Percentiles rank a stretch among this genome's conserved stretches.
Conservation (phyloP, 2,888 invertebrate genomes). For the Apotomis betuletana region DNA sequence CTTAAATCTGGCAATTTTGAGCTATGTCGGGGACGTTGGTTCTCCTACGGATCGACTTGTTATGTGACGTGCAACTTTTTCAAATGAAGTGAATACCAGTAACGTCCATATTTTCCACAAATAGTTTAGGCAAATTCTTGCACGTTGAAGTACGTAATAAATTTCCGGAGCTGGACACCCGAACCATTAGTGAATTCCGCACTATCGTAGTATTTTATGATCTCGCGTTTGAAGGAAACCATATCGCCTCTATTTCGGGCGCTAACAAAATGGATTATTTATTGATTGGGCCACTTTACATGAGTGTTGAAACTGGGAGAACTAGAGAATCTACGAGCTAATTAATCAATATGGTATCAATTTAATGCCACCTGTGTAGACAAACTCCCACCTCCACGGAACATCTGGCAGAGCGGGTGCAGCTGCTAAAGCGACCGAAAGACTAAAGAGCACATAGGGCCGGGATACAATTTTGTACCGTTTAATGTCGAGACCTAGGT, state of each 20-base stretch:
- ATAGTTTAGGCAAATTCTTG: conserved; percentile 9
- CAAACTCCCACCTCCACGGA: no score
- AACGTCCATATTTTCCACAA: not conserved
- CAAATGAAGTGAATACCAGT: no score
- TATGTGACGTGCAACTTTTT: no score
- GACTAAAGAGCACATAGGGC: no score
- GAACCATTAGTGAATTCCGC: conserved; percentile 34
- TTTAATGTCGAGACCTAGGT: no score
- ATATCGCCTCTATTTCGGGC: conserved; percentile 30
- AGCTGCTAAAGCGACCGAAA: no score
- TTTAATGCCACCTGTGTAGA: not conserved
- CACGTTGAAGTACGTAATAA: conserved; percentile 26
- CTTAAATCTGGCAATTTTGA: no score
- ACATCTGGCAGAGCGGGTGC: no score
- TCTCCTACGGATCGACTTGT: no score
- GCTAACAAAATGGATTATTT: conserved; percentile 19
- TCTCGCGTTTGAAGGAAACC: conserved; percentile 29
- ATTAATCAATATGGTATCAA: not conserved
- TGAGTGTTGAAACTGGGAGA: conserved; percentile 16
- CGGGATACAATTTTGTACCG: no score
- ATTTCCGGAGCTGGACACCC: conserved; percentile 19
- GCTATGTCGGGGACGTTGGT: no score
- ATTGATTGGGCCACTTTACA: conserved; percentile 22
- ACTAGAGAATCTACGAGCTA: not conserved
- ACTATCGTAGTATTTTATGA: conserved; percentile 7